Evolutionary conservation across 2,888 invertebrate species (phyloP).

Genomic region (Zeuzera pyrina): DNA sequence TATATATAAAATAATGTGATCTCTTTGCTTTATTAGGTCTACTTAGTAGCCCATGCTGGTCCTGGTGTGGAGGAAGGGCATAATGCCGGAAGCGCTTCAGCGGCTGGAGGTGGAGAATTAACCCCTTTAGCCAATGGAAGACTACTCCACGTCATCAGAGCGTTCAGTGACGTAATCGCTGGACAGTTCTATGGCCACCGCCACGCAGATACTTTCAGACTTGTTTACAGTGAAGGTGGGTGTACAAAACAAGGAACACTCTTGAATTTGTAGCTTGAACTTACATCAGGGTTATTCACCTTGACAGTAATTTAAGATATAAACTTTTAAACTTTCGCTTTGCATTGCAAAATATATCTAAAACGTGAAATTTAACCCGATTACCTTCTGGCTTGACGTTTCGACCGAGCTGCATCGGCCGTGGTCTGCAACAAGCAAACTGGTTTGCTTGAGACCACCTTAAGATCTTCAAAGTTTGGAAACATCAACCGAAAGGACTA

Average conservation of each 20-base stretch:
- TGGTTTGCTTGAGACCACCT: too few species aligned
- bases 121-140: slow-evolving; percentile 80
- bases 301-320: too few species aligned
- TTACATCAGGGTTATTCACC: too few species aligned
- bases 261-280: not conserved
- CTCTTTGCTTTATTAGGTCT: slow-evolving; percentile 81
- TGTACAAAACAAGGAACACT: not conserved
- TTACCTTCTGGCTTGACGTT: too few species aligned
- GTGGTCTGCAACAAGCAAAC: too few species aligned
- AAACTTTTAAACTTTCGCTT: too few species aligned
- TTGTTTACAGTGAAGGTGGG: slow-evolving; percentile 83
- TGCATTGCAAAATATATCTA: too few species aligned
- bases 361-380: too few species aligned
- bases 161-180: slow-evolving; percentile 86
- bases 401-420: too few species aligned
- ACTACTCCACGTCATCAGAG: slow-evolving; percentile 82
- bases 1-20: too few species aligned
- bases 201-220: slow-evolving; percentile 92
- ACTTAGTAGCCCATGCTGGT: slow-evolving; percentile 91
- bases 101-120: slow-evolving; percentile 74
- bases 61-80: slow-evolving; percentile 91
- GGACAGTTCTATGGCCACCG: slow-evolving; percentile 95
- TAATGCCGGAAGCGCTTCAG: slow-evolving; percentile 75
- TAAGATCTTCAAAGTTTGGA: too few species aligned
- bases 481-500: too few species aligned